Conservation (phyloP, 2,888 invertebrate genomes). For the Harpagoxenus sublaevis region DNA sequence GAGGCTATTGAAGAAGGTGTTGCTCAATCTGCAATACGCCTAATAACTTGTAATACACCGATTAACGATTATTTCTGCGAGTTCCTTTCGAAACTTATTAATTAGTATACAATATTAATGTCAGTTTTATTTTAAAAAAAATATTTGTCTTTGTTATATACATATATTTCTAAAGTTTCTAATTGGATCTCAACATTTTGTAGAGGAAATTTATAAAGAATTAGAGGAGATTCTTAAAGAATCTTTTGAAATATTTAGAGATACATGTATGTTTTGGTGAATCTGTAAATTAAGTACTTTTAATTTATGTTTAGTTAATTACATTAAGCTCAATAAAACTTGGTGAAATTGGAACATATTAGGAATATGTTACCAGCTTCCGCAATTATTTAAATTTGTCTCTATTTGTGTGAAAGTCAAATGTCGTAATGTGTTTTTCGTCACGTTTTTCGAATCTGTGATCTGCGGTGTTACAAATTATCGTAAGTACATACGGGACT, state of each 20-base stretch:
- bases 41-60: neutral
- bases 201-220: neutral
- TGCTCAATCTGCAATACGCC: conserved; percentile 19
- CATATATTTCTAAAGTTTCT: neutral
- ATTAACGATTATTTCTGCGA: conserved; percentile 4
- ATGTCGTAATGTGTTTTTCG: neutral
- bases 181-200: neutral
- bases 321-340: neutral
- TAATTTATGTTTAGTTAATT: neutral
- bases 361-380: neutral
- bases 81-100: neutral
- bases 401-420: neutral
- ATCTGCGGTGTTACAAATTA: conserved; percentile 12
- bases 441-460: conserved; percentile 5
- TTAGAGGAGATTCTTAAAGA: neutral
- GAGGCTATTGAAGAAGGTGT: conserved; percentile 31
- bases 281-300: neutral
- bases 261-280: neutral
- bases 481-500: neutral
- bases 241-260: neutral
- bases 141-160: neutral
- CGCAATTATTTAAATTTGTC: neutral
- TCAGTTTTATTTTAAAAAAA: neutral
- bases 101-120: neutral
- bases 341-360: neutral